Percentiles rank a stretch among this genome's conserved stretches.
Conservation (phyloP, 2,888 invertebrate genomes). For the Nemotelus pantherinus region DNA sequence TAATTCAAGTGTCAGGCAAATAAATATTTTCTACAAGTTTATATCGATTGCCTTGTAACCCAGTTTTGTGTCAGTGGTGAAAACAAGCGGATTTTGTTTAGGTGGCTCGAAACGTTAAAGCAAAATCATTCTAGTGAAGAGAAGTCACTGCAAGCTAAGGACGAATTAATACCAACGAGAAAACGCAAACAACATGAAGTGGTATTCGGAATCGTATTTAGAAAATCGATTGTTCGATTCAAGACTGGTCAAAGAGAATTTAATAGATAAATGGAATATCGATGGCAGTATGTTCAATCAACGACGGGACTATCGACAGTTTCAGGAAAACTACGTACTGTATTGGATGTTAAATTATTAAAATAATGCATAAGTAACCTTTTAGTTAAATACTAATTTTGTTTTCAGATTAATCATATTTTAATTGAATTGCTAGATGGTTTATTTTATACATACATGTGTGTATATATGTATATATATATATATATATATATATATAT, state of each 20-base stretch:
- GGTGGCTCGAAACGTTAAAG: neutral
- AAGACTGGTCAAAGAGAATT: constrained; percentile 62
- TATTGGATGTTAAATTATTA: neutral
- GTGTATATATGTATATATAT: no score
- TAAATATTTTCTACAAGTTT: neutral
- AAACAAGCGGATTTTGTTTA: constrained; percentile 4
- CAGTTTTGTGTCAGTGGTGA: constrained; percentile 13
- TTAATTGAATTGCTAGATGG: no score
- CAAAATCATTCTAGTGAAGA: neutral
- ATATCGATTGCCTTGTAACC: constrained; percentile 32
- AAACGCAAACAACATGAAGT: constrained; percentile 54
- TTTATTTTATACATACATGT: no score
- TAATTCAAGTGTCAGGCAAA: no score
- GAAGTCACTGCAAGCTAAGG: neutral
- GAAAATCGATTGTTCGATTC: constrained; percentile 64
- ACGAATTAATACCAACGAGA: constrained; percentile 5
- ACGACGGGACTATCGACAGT: constrained; percentile 63
- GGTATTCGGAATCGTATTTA: constrained; percentile 58
- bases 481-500: no score
- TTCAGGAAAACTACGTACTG: constrained; percentile 64
- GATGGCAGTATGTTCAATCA: constrained; percentile 59
- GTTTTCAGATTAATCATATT: neutral
- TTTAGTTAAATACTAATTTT: neutral
- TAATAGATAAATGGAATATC: constrained; percentile 61
- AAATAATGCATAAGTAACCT: neutral